Evolutionary conservation across 2,797 vertebrate genomes (phyloP), one percentile per base, ranked within the genome.

Genomic region (Phylloscopus collybita): DNA sequence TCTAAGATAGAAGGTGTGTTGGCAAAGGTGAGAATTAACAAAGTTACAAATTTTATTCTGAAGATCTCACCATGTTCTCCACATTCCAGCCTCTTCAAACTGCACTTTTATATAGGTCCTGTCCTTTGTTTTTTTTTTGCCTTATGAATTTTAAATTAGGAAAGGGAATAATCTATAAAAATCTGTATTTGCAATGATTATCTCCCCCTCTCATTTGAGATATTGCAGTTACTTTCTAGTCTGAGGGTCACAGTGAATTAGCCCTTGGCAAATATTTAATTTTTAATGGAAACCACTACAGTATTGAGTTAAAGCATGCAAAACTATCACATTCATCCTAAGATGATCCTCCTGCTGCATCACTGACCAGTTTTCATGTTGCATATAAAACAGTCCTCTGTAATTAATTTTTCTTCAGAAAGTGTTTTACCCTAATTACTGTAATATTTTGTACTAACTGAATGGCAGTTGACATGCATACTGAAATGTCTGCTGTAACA

Each of bases 211-310:
- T 91, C 38, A 49, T 92, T 51, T 88, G 81, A 93, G 72, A 51
- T 90, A 91, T 22, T 88, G 89, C 91, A 75, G 44, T 94, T 96
- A 75, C 88, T 97, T 95, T 88, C 62, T 91, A 81, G 64, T 86
- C 75, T 81, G 54, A 92, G 92, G 92, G 94, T 92, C 92, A 91
- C 69, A 79, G 62, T 88, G 92, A 92, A 93, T 94, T 86, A 95
- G 92, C 87, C 80, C 21, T 92, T 90, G 82, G 85, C 92, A 96
- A 94, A 94, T 88, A 90, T 19, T 96, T 93, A 80, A 91, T 96
- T 91, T 96, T 96, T 96, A 94, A 94, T 92, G 70, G 76, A 86
- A 89, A 86, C 23, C 54, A 21, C 66, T 81, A 38, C 65, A 72
- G 54, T 59, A 50, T 38, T 91, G 66, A 88, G 51, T 80, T 92